These are phyloP conservation scores for Falco biarmicus DNA, from an alignment of 2,797 vertebrate species.

Conservation along the genomic window DNA sequence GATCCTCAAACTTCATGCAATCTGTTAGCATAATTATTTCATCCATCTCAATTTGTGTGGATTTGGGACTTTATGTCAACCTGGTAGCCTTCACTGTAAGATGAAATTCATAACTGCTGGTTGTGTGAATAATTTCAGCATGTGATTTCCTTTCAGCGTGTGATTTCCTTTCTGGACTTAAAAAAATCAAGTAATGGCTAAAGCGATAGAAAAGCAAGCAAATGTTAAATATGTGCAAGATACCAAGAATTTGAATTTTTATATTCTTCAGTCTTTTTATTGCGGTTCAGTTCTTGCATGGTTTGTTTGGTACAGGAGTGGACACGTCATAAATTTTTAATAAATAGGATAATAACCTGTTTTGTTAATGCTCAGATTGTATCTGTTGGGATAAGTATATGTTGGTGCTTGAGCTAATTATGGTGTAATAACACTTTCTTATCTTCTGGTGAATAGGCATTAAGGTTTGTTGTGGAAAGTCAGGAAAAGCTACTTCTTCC, in stretches of 20 bases:
- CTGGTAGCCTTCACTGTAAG: background rate
- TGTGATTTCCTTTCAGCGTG: background rate
- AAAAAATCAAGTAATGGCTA: background rate
- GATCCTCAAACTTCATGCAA: constrained; percentile 31
- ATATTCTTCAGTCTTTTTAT: background rate
- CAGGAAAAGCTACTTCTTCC: constrained; percentile 65
- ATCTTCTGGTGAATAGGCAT: constrained; percentile 42
- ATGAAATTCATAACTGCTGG: background rate
- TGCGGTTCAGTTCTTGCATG: background rate
- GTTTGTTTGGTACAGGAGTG: background rate
- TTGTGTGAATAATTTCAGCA: background rate
- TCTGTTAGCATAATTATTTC: constrained; percentile 50
- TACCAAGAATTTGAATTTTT: background rate
- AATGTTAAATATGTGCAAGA: rapidly evolving
- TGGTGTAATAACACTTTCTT: constrained; percentile 30
- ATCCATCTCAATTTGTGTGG: constrained; percentile 1
- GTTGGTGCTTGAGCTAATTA: background rate
- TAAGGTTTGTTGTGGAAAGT: constrained; percentile 44
- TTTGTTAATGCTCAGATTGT: constrained; percentile 15
- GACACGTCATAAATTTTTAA: constrained; percentile 29
- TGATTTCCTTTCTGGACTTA: background rate
- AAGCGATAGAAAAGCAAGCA: background rate
- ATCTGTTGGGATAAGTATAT: constrained; percentile 31
- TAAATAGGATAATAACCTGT: constrained; percentile 48
- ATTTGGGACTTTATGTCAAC: background rate